These are phyloP conservation scores for Atractosteus spatula DNA, from an alignment of 2,113 vertebrate genomes.

Conservation along the genomic window DNA sequence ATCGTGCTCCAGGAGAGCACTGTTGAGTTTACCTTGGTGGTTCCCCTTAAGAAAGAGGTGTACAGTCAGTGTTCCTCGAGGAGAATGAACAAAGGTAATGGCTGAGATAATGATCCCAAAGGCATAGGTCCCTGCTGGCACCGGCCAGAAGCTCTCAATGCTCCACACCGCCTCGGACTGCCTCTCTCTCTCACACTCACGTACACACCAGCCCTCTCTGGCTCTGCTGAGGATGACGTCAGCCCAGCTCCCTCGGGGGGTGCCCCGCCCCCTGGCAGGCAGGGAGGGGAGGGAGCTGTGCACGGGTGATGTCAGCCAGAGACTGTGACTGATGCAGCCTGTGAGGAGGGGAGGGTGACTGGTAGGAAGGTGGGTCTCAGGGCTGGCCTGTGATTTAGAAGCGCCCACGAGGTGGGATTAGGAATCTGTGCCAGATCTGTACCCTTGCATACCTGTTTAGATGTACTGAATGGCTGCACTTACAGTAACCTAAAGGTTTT, in stretches of 20 bases:
- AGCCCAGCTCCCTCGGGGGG: slow-evolving; percentile 29
- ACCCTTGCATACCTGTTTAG: too few relatives aligned
- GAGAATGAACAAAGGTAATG: too few relatives aligned
- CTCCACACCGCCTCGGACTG: slow-evolving; percentile 27
- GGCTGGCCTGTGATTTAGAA: neutral
- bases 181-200: slow-evolving; percentile 22
- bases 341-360: slow-evolving; percentile 15
- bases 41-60: too few relatives aligned
- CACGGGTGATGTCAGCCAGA: slow-evolving; percentile 70
- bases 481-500: too few relatives aligned
- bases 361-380: neutral
- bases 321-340: slow-evolving; percentile 63
- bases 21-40: too few relatives aligned
- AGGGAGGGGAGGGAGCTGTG: slow-evolving; percentile 53
- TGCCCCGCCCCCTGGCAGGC: slow-evolving; percentile 62
- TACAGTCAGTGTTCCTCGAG: too few relatives aligned
- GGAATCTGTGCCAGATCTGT: too few relatives aligned
- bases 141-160: slow-evolving; percentile 25
- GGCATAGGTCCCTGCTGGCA: slow-evolving; percentile 2
- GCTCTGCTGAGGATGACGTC: slow-evolving; percentile 1
- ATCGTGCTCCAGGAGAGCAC: too few relatives aligned
- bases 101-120: too few relatives aligned
- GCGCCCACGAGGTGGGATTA: too few relatives aligned
- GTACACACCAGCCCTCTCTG: slow-evolving; percentile 13
- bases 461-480: too few relatives aligned